Base-by-base conservation (phyloP, 2,888 invertebrate species). In the Melolontha melolontha region DNA sequence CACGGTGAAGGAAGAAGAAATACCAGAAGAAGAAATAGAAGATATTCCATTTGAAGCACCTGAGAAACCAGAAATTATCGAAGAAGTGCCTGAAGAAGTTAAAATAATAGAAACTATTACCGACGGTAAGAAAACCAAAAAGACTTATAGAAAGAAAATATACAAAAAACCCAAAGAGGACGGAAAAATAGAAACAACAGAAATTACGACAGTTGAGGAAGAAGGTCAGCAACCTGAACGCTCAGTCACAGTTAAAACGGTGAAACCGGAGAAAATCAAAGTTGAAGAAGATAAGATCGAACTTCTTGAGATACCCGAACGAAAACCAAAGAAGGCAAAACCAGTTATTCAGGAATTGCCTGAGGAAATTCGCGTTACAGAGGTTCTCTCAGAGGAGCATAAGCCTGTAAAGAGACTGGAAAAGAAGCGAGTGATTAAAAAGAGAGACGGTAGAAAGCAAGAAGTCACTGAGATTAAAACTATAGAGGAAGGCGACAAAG, bases 401-500 rank as follows among this genome's bases (percentile, higher is more conserved):
- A 67, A 77, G 74, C 57, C 29, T 4, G 64, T 73, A 57, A 80
- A 78, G 62, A 70, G 77, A 57, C 72, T 70, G 14, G 74, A 75
- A 65, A 66, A 76, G 29, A 77, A 73, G 63, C 70, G 59, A 27
- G 71, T 55, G 10, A 66, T 67, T 12, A 71, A 73, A 39, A 75
- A 73, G 67, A 68, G 74, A 17, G 66, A 70, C 7, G 73, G 71
- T 6, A 73, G 71, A 52, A 64, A 78, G 70, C 52, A 79, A 71
- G 75, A 81, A 77, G 67, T 75, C 55, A 71, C 75, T 51, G 84
- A 83, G 77, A 78, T 80, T 52, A 74, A 76, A 22, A 79, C 79
- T 72, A 76, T 81, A 0, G 73, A 52, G 69, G 81, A 76, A 47
- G 75, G 72, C 47, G 74, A 70, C 8, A 75, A 81, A 64, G 79